phyloP scores from a whole-genome alignment of 2,797 vertebrate species.

The Naso thynnoides region DNA sequence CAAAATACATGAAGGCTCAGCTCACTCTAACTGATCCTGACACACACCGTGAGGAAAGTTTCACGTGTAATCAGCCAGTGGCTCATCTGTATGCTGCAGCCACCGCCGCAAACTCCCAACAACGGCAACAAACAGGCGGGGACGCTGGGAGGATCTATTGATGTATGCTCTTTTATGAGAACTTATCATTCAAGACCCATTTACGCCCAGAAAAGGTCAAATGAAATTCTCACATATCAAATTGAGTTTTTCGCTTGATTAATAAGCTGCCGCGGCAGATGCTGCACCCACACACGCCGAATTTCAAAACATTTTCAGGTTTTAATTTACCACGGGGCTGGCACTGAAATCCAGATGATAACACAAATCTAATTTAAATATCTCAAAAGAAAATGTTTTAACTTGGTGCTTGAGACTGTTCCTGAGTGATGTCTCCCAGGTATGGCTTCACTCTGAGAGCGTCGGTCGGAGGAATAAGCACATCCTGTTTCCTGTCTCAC shows the following conservation, averaged over 20 bases:
- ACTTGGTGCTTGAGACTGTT: neutral
- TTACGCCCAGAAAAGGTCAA: slow-evolving; percentile 77
- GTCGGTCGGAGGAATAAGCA: neutral
- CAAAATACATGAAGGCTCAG: slow-evolving; percentile 12
- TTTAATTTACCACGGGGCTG: slow-evolving; percentile 30
- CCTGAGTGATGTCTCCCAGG: neutral
- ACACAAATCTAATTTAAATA: slow-evolving; percentile 27
- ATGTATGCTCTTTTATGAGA: slow-evolving; percentile 67
- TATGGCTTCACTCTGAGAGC: neutral
- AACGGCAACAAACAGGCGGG: slow-evolving; percentile 63
- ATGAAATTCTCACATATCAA: slow-evolving; percentile 71
- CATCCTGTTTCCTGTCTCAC: neutral
- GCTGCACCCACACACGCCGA: neutral
- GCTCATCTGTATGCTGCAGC: slow-evolving; percentile 73
- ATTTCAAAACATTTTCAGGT: slow-evolving; percentile 31
- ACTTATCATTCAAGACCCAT: slow-evolving; percentile 74
- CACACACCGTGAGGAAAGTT: slow-evolving; percentile 40
- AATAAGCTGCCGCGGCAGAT: slow-evolving; percentile 53
- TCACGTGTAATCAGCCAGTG: slow-evolving; percentile 57
- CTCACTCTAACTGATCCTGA: slow-evolving; percentile 52
- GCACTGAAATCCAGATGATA: slow-evolving; percentile 1
- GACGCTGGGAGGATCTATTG: slow-evolving; percentile 55
- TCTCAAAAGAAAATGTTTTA: slow-evolving; percentile 11
- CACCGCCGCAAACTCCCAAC: slow-evolving; percentile 31
- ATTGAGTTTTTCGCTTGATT: slow-evolving; percentile 71